A percentile compares a stretch with the other conserved stretches of the same genome.
These are phyloP conservation scores for Ctenomys sociabilis DNA, from an alignment of 2,113 vertebrate genomes.

Conservation along the genomic window DNA sequence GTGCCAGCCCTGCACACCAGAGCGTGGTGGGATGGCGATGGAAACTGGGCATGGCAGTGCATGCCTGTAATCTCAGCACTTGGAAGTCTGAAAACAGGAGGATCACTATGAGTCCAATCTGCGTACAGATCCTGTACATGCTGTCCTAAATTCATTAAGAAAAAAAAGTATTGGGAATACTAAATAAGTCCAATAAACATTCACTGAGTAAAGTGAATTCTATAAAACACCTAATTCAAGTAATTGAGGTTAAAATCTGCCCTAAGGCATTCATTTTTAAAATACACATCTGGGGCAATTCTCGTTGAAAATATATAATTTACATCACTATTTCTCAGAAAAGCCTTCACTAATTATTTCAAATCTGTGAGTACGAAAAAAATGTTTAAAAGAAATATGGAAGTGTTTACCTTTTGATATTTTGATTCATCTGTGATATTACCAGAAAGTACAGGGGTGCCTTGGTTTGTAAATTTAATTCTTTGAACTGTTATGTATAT, in stretches of 20 bases:
- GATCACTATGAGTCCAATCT: too few species aligned
- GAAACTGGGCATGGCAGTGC: too few species aligned
- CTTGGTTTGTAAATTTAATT: background rate
- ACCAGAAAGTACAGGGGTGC: background rate
- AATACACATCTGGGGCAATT: background rate
- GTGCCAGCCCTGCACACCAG: too few species aligned
- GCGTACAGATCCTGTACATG: too few species aligned
- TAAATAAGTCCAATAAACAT: too few species aligned
- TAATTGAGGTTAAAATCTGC: constrained; percentile 59
- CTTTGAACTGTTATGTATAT: background rate
- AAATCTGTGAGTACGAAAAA: background rate
- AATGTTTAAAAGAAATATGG: background rate
- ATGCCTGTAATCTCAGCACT: too few species aligned
- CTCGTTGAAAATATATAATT: constrained; percentile 39
- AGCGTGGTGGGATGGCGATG: too few species aligned
- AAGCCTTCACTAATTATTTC: background rate
- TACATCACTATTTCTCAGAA: background rate
- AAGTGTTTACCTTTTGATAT: constrained; percentile 13
- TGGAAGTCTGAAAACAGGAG: too few species aligned
- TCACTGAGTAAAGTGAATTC: constrained; percentile 52
- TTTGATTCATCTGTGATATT: background rate
- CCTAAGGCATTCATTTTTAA: constrained; percentile 48
- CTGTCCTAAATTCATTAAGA: too few species aligned
- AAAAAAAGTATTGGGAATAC: too few species aligned
- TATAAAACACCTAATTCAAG: constrained; percentile 50